Conservation (phyloP, 2,113 vertebrate genomes). For the Gymnarchus niloticus region DNA sequence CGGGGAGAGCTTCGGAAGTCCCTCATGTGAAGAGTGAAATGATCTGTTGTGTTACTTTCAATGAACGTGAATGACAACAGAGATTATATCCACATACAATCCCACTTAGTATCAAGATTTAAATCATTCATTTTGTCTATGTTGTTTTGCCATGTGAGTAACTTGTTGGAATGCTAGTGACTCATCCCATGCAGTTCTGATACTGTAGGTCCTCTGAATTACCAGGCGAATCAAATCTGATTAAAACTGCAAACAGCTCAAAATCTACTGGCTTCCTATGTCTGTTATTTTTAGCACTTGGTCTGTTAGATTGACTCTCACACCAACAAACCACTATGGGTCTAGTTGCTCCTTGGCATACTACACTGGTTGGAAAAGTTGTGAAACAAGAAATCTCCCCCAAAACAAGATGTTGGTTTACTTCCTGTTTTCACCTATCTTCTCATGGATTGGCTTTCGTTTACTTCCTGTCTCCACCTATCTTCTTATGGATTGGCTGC, state of each 20-base stretch:
- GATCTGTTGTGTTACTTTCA: background rate
- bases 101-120: background rate
- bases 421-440: background rate
- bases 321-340: background rate
- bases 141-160: background rate
- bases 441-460: background rate
- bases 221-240: background rate
- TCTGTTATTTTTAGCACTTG: background rate
- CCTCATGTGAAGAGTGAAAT: background rate
- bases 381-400: too few species aligned
- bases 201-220: background rate
- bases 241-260: background rate
- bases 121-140: background rate
- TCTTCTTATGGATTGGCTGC: background rate
- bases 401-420: too few species aligned
- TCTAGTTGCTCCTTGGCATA: background rate
- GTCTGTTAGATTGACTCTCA: background rate
- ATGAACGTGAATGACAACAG: background rate
- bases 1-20: background rate
- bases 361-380: too few species aligned
- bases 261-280: background rate
- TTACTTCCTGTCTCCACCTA: background rate
- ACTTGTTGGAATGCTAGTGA: background rate
- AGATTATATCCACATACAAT: background rate
- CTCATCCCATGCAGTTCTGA: background rate